Base-by-base conservation (phyloP, 2,113 vertebrate genomes). In the Cisticola juncidis region DNA sequence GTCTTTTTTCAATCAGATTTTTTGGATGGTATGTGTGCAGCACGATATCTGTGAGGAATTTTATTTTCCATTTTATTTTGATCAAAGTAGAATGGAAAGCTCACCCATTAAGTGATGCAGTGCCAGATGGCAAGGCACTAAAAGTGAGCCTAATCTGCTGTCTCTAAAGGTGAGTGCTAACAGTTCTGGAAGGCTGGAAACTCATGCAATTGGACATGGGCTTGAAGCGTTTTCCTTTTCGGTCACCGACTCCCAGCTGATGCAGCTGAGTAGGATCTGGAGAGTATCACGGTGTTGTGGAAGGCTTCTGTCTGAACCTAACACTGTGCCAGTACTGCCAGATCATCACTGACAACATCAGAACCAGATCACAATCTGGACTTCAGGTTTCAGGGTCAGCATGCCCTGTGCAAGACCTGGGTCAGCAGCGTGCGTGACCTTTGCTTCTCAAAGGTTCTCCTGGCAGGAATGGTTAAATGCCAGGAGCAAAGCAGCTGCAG, bases 1-100 rank as follows among this genome's bases (percentile, higher is more conserved):
- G 48, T 5, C 3, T 35, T 40, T 73, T 62, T 51, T 12, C 16
- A 5, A 0, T 51, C 5, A 2, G 16, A 0, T 56, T 4, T 61
- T 85, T 72, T 36, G 20, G 65, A 45, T 28, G 9, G 20, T 12
- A 6, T 0, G 2, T 48, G 24, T 64, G 25, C 15, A 44, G 17
- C 4, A 2, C 2, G 3, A 6, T 25, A 28, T 7, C 36, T 24
- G 40, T 7, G 6, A 45, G 71, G 10, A 24, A 48, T 40, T 76
- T 56, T 13, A 23, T 68, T 47, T 87, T 45, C 24, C 42, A 7
- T 14, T 71, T 61, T 18, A 53, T 79, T 87, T 77, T 54, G 40
- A 56, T 57, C 18, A 21, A 54, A 72, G 36, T 9, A 15, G 66
- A 69, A 33, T 21, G 9, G 74, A 61, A 92, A 77, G 28, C 70